Base-by-base conservation (phyloP, 1,140 invertebrate genomes). In the Macrotrachela quadricornifera region DNA sequence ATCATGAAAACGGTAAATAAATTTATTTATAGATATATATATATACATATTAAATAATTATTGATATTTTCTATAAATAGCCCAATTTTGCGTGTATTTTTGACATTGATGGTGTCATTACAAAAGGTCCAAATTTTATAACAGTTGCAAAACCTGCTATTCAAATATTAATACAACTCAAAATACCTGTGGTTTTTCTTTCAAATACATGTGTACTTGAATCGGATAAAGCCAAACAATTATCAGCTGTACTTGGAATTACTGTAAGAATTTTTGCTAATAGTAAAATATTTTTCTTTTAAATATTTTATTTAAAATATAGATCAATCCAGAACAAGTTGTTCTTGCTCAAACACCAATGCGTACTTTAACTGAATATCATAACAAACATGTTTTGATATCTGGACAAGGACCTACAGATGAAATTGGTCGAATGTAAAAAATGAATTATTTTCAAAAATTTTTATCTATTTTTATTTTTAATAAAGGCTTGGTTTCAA, bases 331-430 rank as follows among this genome's bases (percentile, higher is more conserved):
- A 17, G 51, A 53, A 30, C 51, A 53, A 39, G 51, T 53, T 47
- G 51, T 53, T 12, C 44, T 53, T 55, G 66, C 69, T 0, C 68
- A 63, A 46, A 66, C 64, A 13, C 66, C 69, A 17, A 62, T 63
- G 8, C 59, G 59, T 48, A 57, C 69, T 13, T 59, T 70, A 48
- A 57, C 54, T 38, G 57, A 64, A 15, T 64, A 60, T 46, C 66
- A 69, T 49, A 56, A 66, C 49, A 67, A 67, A 54, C 60, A 64
- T 54, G 62, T 65, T 3, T 57, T 71, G 37, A 59, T 69, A 38
- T 60, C 67, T 46, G 68, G 69, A 6, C 69, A 71, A 51, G 67
- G 51, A 37, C n/a, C 45, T 53, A 14, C 18, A 47, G 10, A 21
- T 14, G 10, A 44, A 53, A 43, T 52, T 46, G 36, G 13, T 40